Base-by-base conservation (phyloP, 2,797 vertebrate species). In the Cichlasoma orientale region DNA sequence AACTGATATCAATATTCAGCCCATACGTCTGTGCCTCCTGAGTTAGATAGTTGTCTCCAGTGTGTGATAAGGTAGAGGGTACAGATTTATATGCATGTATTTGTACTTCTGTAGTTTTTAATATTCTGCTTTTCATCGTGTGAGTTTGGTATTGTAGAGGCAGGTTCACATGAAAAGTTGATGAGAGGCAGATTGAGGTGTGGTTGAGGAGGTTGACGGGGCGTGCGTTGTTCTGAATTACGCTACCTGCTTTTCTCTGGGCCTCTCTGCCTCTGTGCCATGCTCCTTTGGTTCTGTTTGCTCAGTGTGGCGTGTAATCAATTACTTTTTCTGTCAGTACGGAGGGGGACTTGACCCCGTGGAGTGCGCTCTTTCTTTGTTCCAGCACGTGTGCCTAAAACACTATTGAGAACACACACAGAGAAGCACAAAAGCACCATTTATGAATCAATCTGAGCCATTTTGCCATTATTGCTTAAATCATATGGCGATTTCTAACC, bases 281-380 rank as follows among this genome's bases (percentile, higher is more conserved):
- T 25, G 47, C 79, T 90, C 63, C 74, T 41, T 61, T 75, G 72
- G 78, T 77, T 90, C 78, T 87, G 63, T 89, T 86, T 94, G 94
- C 91, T 93, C 92, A 88, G 75, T 74, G 81, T 54, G 27, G 86
- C 90, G 79, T 94, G 90, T 95, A 93, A 95, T 95, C 93, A 83
- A 94, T 95, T 93, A 88, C 87, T 90, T 88, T 82, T 90, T 27
- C 90, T 92, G 94, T 94, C 92, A 92, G 87, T 83, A 66, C 59
- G n/a, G 77, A 66, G 74, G 5, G 5, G 75, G 80, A 84, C 78
- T 83, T 88, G 78, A 82, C 72, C 76, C 75, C 87, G 81, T 58
- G 75, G 75, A 80, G 87, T 70, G 84, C 29, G 38, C 83, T 76
- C 74, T 74, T 69, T 77, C 86, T 94, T 93, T 94, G 93, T 94